These are phyloP conservation scores for Pseudobourletiella spinata DNA, from an alignment of 1,140 invertebrate species.

Conservation along the genomic window DNA sequence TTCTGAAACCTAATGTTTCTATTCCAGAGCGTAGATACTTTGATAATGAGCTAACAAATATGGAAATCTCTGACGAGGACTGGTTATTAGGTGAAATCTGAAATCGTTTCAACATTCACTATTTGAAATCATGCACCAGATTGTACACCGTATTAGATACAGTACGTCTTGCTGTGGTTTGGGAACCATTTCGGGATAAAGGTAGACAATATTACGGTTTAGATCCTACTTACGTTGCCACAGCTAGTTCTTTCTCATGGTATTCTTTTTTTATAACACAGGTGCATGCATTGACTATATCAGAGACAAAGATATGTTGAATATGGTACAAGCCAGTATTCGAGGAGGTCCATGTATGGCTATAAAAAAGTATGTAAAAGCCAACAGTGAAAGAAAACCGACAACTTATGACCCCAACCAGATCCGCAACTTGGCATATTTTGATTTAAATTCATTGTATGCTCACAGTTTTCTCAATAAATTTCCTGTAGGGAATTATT, in stretches of 20 bases:
- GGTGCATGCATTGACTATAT: background rate
- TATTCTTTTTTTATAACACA: background rate
- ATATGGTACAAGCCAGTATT: background rate
- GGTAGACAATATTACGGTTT: too few species aligned
- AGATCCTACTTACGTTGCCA: background rate
- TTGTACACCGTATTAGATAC: too few species aligned
- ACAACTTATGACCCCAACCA: background rate
- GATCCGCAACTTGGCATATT: background rate
- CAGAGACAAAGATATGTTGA: background rate
- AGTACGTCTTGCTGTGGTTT: too few species aligned
- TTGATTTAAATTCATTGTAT: background rate
- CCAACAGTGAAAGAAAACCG: background rate
- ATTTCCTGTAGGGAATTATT: background rate
- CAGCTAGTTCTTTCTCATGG: background rate
- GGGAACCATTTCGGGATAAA: too few species aligned
- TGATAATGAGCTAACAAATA: too few species aligned
- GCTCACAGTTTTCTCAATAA: background rate
- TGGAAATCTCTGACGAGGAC: too few species aligned
- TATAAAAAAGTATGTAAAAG: background rate
- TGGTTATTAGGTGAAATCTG: too few species aligned
- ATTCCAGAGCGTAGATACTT: too few species aligned
- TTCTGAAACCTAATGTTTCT: too few species aligned
- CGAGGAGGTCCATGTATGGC: background rate
- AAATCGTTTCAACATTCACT: too few species aligned
- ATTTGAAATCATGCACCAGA: too few species aligned